Conservation (phyloP, 2,888 invertebrate species). For the Beris morrisii region DNA sequence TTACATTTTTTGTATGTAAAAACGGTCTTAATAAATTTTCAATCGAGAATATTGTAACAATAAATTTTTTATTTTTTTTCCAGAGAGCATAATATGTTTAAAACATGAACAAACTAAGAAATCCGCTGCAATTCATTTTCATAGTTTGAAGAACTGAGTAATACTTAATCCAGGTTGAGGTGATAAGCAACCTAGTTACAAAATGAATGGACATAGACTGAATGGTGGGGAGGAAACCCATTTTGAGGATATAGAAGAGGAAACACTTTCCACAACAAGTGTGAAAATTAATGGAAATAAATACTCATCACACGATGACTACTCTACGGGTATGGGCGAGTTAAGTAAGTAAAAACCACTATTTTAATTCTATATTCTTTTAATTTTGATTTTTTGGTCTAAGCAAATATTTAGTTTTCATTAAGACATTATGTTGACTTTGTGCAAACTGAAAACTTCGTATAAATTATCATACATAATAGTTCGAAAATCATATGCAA, state of each 20-base stretch:
- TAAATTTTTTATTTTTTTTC: constrained; percentile 2
- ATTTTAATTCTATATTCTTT: background rate
- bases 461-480: no score
- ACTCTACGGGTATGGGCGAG: constrained; percentile 33
- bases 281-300: constrained; percentile 34
- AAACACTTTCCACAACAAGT: constrained; percentile 21
- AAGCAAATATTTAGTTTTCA: no score
- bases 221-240: constrained; percentile 38
- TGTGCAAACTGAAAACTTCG: no score
- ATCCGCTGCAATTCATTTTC: background rate
- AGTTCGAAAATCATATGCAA: background rate
- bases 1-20: no score
- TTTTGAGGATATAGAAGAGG: constrained; percentile 38
- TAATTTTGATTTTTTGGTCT: background rate
- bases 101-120: constrained; percentile 13
- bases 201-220: constrained; percentile 39
- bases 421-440: no score
- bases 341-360: background rate
- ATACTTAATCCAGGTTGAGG: no score
- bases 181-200: background rate
- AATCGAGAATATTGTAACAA: no score
- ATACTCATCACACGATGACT: constrained; percentile 32
- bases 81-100: background rate
- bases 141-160: constrained; percentile 1
- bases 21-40: no score